Evolutionary conservation across 2,888 invertebrate species (phyloP), one percentile per base, ranked within the genome.

Genomic region (Linnaemya vulpina): DNA sequence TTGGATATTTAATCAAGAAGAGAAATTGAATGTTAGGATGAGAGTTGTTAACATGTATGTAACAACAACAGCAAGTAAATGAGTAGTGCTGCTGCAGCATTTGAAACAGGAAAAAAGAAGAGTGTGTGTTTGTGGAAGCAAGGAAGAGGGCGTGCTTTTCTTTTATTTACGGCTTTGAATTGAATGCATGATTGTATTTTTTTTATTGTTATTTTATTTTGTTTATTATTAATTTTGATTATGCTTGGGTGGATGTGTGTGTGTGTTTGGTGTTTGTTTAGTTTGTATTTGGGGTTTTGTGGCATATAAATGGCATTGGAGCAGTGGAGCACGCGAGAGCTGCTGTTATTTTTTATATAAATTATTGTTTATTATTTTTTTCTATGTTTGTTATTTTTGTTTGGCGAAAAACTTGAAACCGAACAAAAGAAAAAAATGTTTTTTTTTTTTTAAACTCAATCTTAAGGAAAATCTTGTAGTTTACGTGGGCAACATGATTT

Each of bases 271-370:
- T 30, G 2, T 3, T 30, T 30, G 30, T 30, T 30, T 30, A 30
- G 30, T 30, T 30, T 30, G 30, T 30, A 30, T 30, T 30, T 75
- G 20, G 30, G 13, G 40, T 17, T 40, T 13, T 15, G 25, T n/a
- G 46, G 20, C 43, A 46, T 46, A 30, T 67, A 49, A 67, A 84
- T 81, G 84, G 84, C 81, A 81, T 81, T 85, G 81, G 84, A 74
- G 62, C 84, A 85, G 63, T 85, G 63, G 81, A 78, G 78, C 84
- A 85, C 84, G 81, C 84, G 77, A 81, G 58, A 53, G 62, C 76
- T 70, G 58, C 4, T 40, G 68, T 51, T 15, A 22, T n/a, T 40
- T 68, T 67, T 30, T 38, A 30, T 55, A 15, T 15, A 62, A 13
- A 13, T 38, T 4, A 15, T 30, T 15, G 30, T 7, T 68, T 15